phyloP scores from a whole-genome alignment of 2,113 vertebrate species.

The Colius striatus region DNA sequence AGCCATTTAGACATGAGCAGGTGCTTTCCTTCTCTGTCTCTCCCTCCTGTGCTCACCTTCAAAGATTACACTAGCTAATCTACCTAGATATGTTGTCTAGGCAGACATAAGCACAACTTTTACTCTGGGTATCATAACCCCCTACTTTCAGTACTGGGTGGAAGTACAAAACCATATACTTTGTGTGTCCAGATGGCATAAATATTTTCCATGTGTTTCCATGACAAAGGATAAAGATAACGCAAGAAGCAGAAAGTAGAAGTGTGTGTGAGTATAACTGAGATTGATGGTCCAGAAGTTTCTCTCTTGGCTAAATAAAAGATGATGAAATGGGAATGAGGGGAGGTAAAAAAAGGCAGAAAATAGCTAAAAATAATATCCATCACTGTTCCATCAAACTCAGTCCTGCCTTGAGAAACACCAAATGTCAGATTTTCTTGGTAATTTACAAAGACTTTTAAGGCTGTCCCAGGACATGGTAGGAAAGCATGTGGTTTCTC shows the following conservation, averaged over 20 bases:
- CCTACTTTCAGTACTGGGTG: neutral
- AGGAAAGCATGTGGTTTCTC: neutral
- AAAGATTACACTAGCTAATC: neutral
- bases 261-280: neutral
- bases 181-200: conserved; percentile 34
- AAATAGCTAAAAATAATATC: conserved; percentile 24
- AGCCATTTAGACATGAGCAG: neutral
- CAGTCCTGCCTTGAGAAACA: neutral
- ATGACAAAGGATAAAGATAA: conserved; percentile 67
- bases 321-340: conserved; percentile 6
- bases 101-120: neutral
- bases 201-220: conserved; percentile 53
- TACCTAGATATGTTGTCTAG: neutral
- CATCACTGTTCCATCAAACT: conserved; percentile 2
- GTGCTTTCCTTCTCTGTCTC: neutral
- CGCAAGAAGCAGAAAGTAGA: conserved; percentile 36
- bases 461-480: neutral
- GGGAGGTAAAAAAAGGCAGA: neutral
- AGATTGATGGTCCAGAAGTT: conserved; percentile 38
- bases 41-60: neutral
- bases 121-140: neutral
- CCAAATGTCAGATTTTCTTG: conserved; percentile 3
- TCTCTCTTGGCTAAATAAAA: conserved; percentile 39
- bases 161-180: conserved; percentile 24
- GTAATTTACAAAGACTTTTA: neutral